These are phyloP conservation scores for Lynx canadensis DNA, from an alignment of 2,113 vertebrate genomes.

Conservation along the genomic window DNA sequence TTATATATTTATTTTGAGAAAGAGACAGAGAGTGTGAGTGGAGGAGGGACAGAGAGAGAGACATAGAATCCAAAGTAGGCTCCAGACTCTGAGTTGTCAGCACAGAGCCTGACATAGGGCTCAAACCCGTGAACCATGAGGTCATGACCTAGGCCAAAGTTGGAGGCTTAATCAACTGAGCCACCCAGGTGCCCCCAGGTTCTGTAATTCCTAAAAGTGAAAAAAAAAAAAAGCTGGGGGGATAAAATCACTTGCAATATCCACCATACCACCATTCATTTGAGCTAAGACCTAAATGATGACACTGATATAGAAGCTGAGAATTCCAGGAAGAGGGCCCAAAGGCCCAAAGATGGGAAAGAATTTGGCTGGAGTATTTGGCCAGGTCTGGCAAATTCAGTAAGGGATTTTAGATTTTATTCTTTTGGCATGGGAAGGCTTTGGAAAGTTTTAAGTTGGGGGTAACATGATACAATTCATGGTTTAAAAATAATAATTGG, in stretches of 20 bases:
- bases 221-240: not conserved
- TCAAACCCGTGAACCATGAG: too few species aligned
- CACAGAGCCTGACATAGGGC: too few species aligned
- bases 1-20: too few species aligned
- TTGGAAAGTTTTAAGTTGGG: not conserved
- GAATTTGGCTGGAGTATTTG: not conserved
- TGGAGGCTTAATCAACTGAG: too few species aligned
- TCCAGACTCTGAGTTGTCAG: too few species aligned
- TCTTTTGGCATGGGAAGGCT: not conserved
- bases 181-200: too few species aligned
- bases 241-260: not conserved
- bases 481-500: not conserved
- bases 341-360: not conserved
- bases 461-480: not conserved
- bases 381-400: not conserved
- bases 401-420: not conserved
- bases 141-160: too few species aligned
- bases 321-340: not conserved
- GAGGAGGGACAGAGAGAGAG: too few species aligned
- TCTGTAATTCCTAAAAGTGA: not conserved
- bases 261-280: not conserved
- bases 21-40: too few species aligned
- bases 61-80: too few species aligned
- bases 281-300: not conserved
- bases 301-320: not conserved